phyloP scores from a whole-genome alignment of 2,113 vertebrate species.

The Bos indicus region DNA sequence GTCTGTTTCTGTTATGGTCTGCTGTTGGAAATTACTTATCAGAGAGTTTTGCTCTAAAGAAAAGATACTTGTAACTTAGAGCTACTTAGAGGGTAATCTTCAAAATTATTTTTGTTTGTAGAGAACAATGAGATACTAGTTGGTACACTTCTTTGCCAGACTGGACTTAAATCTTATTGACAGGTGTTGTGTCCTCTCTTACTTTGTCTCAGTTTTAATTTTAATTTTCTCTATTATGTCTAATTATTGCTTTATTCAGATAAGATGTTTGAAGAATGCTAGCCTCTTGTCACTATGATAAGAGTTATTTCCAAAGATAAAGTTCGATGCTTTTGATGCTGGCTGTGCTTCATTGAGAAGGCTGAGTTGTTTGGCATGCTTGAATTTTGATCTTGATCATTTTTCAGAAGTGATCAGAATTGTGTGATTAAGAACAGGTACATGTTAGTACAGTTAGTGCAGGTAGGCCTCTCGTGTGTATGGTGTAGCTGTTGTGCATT shows the following conservation, averaged over 20 bases:
- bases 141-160: background rate
- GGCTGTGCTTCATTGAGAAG: background rate
- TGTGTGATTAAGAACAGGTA: background rate
- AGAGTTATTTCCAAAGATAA: background rate
- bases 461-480: background rate
- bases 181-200: background rate
- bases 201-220: slow-evolving; percentile 31
- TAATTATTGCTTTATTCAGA: slow-evolving; percentile 9
- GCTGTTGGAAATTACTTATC: background rate
- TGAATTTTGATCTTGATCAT: background rate
- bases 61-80: background rate
- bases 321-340: background rate
- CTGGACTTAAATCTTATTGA: background rate
- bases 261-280: slow-evolving; percentile 34
- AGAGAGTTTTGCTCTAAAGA: slow-evolving; percentile 9
- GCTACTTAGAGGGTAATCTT: background rate
- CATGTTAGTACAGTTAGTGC: background rate
- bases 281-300: background rate
- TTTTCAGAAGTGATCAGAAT: slow-evolving; percentile 28
- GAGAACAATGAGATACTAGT: background rate
- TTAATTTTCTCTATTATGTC: slow-evolving; percentile 52
- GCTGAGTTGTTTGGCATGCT: background rate
- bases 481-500: background rate
- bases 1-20: background rate
- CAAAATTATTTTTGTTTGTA: slow-evolving; percentile 4